Evolutionary conservation across 1,140 invertebrate genomes (phyloP), one percentile per base, ranked within the genome.

Genomic region (Conopomorpha cramerella): DNA sequence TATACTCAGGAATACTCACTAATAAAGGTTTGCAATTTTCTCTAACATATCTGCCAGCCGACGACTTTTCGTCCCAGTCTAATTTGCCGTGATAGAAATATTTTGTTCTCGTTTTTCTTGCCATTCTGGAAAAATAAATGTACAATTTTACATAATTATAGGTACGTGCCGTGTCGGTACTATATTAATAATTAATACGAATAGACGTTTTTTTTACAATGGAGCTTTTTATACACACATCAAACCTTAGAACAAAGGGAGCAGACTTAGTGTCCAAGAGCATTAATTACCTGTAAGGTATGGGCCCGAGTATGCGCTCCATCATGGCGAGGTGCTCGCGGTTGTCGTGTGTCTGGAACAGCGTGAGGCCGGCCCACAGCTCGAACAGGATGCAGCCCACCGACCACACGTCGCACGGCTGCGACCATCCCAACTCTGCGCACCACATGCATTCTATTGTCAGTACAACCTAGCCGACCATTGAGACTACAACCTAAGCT

Each of bases 301-400:
- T 89, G 41, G 91, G 87, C 30, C 97, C 96, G 26, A 99, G 82
- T 55, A 99, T 99, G 52, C 96, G 82, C 70, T 99, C 96, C 96
- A 99, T 99, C 96, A 99, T 99, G 30, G 97, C 98, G 54, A 99
- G 84, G 82, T 99, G 98, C 70, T 99, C 98, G 31, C 94, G 86
- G 79, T 99, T 99, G 78, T 99, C 97, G 79, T 99, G 98, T 8
- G 98, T 99, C 87, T 99, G 97, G 81, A 99, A 99, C 43, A 99
- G 83, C 29, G 98, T 99, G 51, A 96, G 96, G 39, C 98, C 97
- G 55, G 96, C 85, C 77, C 99, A 98, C 31, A 99, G 79, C 80
- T 99, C 98, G 79, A 99, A 99, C 73, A 99, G 88, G 49, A 99
- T 99, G 77, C 97, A 99, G 17, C 97, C 98, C 60, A 99, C 93